A percentile compares a stretch with the other conserved stretches of the same genome.
These are phyloP conservation scores for Cydia fagiglandana DNA, from an alignment of 1,140 invertebrate species.

Conservation along the genomic window DNA sequence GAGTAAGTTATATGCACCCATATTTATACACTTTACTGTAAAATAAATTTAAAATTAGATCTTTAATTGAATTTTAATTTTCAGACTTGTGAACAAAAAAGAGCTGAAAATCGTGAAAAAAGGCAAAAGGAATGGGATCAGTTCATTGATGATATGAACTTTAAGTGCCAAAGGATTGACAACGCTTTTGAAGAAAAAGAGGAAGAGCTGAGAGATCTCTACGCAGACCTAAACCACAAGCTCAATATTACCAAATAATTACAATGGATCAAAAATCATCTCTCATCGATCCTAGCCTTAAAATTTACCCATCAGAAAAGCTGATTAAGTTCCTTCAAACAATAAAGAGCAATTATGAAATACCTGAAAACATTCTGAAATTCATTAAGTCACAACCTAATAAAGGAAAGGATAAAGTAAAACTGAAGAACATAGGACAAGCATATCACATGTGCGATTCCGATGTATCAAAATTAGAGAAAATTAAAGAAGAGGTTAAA, in stretches of 20 bases:
- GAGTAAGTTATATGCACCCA: too few relatives aligned
- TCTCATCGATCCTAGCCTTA: constrained; percentile 79
- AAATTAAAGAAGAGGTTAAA: constrained; percentile 44
- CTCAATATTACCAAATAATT: constrained; percentile 81
- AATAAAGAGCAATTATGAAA: constrained; percentile 54
- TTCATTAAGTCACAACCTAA: constrained; percentile 50
- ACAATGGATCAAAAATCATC: constrained; percentile 79
- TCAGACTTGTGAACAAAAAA: constrained; percentile 69
- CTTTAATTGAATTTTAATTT: constrained; percentile 38
- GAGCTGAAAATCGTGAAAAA: constrained; percentile 80
- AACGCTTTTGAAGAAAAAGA: constrained; percentile 89
- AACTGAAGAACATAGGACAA: constrained; percentile 26
- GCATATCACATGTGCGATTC: constrained; percentile 41
- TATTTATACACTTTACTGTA: too few relatives aligned
- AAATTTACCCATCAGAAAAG: constrained; percentile 80
- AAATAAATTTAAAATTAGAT: too few relatives aligned
- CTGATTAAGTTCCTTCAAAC: constrained; percentile 76
- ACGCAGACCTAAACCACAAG: constrained; percentile 86
- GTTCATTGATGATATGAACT: constrained; percentile 88
- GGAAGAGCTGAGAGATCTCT: constrained; percentile 86
- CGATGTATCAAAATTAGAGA: constrained; percentile 57
- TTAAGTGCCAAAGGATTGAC: constrained; percentile 86
- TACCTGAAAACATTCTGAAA: constrained; percentile 65
- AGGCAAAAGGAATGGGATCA: constrained; percentile 85
- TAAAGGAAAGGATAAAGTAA: constrained; percentile 31